Conservation (phyloP, 2,888 invertebrate species). For the Lacanobia wlatinum region DNA sequence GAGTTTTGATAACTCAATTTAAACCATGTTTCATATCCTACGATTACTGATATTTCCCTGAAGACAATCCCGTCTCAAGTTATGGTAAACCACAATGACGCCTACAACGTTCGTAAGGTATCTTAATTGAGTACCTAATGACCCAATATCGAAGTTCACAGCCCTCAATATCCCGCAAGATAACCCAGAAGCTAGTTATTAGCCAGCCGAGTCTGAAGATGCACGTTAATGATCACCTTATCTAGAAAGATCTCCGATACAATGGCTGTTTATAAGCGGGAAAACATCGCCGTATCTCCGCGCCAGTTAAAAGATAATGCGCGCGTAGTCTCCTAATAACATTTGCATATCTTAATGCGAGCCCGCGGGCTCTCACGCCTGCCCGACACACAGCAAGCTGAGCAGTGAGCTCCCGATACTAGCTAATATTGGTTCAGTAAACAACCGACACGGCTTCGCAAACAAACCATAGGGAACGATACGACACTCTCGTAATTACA, state of each 20-base stretch:
- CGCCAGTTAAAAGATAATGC: conserved; percentile 81
- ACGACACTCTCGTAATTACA: conserved; percentile 78
- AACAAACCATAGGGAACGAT: conserved; percentile 75
- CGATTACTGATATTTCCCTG: background rate
- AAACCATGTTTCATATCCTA: background rate
- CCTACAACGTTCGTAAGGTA: conserved; percentile 29
- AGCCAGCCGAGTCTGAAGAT: conserved; percentile 42
- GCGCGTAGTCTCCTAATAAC: conserved; percentile 80
- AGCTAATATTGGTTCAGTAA: conserved; percentile 79
- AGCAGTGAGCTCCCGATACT: conserved; percentile 72
- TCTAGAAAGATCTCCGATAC: conserved; percentile 76
- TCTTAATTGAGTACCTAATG: conserved; percentile 43
- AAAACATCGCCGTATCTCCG: conserved; percentile 75
- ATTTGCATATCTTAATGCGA: conserved; percentile 87
- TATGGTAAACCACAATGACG: conserved; percentile 32
- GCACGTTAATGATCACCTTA: conserved; percentile 68
- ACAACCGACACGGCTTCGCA: conserved; percentile 73
- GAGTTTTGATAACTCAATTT: background rate
- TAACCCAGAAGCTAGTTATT: conserved; percentile 57
- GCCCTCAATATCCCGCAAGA: conserved; percentile 38
- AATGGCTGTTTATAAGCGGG: conserved; percentile 71
- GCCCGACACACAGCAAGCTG: conserved; percentile 57
- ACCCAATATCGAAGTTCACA: conserved; percentile 27
- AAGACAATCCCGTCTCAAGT: background rate
- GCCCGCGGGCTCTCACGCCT: conserved; percentile 55